phyloP scores from a whole-genome alignment of 2,797 vertebrate genomes.

The Acomys russatus region DNA sequence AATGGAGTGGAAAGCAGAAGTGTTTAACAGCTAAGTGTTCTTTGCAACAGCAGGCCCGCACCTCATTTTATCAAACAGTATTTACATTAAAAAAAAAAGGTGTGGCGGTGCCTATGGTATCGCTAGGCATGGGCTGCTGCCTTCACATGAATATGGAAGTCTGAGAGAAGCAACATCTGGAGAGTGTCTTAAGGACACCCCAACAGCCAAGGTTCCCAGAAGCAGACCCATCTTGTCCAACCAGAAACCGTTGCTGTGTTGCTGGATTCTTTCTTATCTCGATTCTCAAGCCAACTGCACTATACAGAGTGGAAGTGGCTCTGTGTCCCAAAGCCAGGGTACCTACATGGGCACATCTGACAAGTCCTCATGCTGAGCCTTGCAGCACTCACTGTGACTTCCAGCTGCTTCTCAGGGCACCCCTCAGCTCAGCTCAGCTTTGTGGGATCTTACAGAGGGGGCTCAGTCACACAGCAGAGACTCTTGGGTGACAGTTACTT shows the following conservation, averaged over 20 bases:
- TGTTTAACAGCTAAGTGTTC: constrained; percentile 73
- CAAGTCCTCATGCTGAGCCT: neutral
- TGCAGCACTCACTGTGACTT: neutral
- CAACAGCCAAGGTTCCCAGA: neutral
- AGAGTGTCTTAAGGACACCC: constrained; percentile 45
- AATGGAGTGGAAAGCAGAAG: constrained; percentile 73
- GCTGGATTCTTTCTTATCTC: neutral
- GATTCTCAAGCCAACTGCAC: neutral
- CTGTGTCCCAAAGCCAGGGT: neutral
- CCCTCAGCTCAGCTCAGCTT: neutral
- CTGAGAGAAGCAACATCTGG: neutral
- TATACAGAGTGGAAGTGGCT: neutral
- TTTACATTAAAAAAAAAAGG: constrained; percentile 78
- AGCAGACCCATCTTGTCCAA: neutral
- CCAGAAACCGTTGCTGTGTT: neutral
- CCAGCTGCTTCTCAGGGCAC: neutral
- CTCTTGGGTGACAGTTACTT: neutral
- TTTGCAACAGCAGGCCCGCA: constrained; percentile 66
- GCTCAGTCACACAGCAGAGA: neutral
- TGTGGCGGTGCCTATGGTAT: constrained; percentile 31
- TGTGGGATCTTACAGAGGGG: neutral
- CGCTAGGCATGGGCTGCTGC: constrained; percentile 48
- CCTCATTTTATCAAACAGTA: constrained; percentile 76
- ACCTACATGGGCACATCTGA: neutral
- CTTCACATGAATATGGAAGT: neutral